Conservation (phyloP, 2,888 invertebrate species). For the Drosophila tanythrix region DNA sequence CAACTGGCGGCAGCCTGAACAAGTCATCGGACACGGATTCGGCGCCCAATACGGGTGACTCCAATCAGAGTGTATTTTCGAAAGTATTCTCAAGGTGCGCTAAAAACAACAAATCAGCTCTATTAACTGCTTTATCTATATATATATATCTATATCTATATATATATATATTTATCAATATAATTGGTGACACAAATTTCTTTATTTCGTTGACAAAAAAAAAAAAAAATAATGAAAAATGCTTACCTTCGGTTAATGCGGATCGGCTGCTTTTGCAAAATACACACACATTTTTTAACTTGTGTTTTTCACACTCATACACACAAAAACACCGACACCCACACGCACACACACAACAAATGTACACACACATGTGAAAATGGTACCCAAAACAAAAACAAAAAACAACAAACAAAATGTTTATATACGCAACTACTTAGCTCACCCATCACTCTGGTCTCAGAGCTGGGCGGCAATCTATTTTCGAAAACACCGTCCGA, state of each 20-base stretch:
- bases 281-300: slow-evolving; percentile 58
- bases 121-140: slow-evolving; percentile 20
- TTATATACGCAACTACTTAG: slow-evolving; percentile 85
- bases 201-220: slow-evolving; percentile 65
- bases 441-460: slow-evolving; percentile 97
- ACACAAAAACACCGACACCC: slow-evolving; percentile 16
- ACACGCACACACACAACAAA: slow-evolving; percentile 24
- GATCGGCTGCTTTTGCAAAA: slow-evolving; percentile 77
- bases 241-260: slow-evolving; percentile 77
- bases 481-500: slow-evolving; percentile 97
- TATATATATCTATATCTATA: background rate
- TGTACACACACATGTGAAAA: background rate
- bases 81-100: slow-evolving; percentile 95
- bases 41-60: slow-evolving; percentile 86
- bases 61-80: slow-evolving; percentile 92
- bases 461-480: slow-evolving; percentile 96
- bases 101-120: slow-evolving; percentile 9
- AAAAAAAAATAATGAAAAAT: slow-evolving; percentile 45
- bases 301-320: slow-evolving; percentile 46
- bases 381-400: slow-evolving; percentile 1
- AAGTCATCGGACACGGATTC: slow-evolving; percentile 84
- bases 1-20: slow-evolving; percentile 84
- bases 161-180: slow-evolving; percentile 16
- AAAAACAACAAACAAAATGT: slow-evolving; percentile 3
- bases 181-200: slow-evolving; percentile 68